These are phyloP conservation scores for Agrotis ipsilon DNA, from an alignment of 2,888 invertebrate genomes.

Conservation along the genomic window DNA sequence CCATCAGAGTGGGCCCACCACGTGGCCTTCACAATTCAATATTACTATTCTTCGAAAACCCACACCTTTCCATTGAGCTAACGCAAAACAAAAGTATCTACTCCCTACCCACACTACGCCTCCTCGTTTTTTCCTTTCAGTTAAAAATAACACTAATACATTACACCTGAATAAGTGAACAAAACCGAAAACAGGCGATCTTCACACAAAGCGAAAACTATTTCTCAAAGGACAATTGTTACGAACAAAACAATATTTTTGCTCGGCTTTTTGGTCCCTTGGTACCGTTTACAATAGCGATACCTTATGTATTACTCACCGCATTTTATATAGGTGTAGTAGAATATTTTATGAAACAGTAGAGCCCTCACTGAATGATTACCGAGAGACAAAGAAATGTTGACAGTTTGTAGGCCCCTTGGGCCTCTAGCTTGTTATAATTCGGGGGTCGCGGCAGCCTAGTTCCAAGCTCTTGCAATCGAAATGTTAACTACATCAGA, in stretches of 20 bases:
- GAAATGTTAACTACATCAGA: too few relatives aligned
- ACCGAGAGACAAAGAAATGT: too few relatives aligned
- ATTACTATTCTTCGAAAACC: background rate
- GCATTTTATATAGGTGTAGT: slow-evolving; percentile 19
- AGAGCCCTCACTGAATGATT: too few relatives aligned
- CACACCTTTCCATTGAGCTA: background rate
- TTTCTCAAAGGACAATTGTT: slow-evolving; percentile 45
- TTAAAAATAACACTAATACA: slow-evolving; percentile 36
- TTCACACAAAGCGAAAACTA: slow-evolving; percentile 32
- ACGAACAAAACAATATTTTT: slow-evolving; percentile 47
- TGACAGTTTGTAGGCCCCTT: too few relatives aligned
- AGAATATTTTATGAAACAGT: slow-evolving; percentile 24
- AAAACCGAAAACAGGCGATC: slow-evolving; percentile 13
- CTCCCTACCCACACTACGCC: background rate
- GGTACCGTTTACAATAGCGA: slow-evolving; percentile 61
- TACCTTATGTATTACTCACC: slow-evolving; percentile 27
- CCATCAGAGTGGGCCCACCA: too few relatives aligned
- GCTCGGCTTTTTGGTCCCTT: slow-evolving; percentile 45
- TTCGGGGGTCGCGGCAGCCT: too few relatives aligned
- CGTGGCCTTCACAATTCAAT: too few relatives aligned
- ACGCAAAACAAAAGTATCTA: background rate
- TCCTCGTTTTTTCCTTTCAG: background rate
- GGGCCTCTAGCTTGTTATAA: too few relatives aligned
- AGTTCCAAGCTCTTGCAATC: too few relatives aligned
- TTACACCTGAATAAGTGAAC: slow-evolving; percentile 14